These are phyloP conservation scores for Gonatopus flavifemur DNA, from an alignment of 1,140 invertebrate species.

Conservation along the genomic window DNA sequence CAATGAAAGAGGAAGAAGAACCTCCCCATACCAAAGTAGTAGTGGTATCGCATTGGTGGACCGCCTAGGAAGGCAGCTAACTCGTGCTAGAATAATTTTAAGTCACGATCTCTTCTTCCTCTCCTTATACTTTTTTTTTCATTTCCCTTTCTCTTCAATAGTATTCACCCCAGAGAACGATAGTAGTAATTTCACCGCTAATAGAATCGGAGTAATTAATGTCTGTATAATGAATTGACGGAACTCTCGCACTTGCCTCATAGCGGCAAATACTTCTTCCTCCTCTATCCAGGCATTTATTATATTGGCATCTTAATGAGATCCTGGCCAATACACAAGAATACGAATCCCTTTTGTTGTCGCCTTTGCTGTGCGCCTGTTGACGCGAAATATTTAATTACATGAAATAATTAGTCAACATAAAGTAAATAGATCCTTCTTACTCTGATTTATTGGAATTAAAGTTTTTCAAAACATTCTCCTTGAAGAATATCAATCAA, in stretches of 20 bases:
- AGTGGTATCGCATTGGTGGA: conserved; percentile 4
- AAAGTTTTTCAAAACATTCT: too few species aligned
- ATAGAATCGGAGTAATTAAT: conserved; percentile 2
- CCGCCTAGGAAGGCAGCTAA: conserved; percentile 4
- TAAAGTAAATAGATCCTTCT: too few species aligned
- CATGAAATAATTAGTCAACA: too few species aligned
- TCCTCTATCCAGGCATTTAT: background rate
- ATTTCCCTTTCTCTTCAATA: background rate
- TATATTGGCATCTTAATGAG: too few species aligned
- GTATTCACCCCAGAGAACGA: background rate
- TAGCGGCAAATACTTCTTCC: too few species aligned
- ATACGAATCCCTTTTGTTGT: too few species aligned
- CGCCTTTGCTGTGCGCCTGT: too few species aligned
- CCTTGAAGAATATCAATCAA: too few species aligned
- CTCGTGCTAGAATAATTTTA: conserved; percentile 20
- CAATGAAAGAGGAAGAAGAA: conserved; percentile 27
- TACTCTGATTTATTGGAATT: too few species aligned
- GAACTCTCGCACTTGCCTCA: background rate
- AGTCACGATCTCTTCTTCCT: conserved; percentile 6
- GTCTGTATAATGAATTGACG: background rate
- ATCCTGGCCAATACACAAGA: too few species aligned
- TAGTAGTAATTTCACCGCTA: conserved; percentile 3
- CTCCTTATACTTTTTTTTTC: background rate
- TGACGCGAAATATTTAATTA: too few species aligned
- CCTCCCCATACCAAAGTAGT: background rate